These are phyloP conservation scores for Nannoperca australis DNA, from an alignment of 2,797 vertebrate species.

Conservation along the genomic window DNA sequence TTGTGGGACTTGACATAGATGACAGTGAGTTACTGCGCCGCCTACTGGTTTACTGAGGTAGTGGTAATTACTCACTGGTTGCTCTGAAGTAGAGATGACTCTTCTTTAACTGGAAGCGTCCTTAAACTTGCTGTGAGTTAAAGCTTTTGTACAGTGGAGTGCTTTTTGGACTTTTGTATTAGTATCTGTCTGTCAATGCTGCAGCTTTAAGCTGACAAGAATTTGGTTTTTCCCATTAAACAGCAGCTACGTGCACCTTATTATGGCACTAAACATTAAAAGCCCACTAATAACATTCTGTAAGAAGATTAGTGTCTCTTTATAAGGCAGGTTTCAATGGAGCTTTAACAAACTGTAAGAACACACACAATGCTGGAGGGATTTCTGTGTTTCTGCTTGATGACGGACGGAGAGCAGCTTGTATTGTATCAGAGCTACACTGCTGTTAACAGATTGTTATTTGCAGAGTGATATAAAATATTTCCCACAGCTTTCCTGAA, in stretches of 20 bases:
- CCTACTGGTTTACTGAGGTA: too few species aligned
- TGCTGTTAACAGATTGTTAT: conserved; percentile 8
- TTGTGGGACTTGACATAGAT: too few species aligned
- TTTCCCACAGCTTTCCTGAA: conserved; percentile 4
- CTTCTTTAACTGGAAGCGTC: too few species aligned
- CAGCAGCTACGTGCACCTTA: not conserved
- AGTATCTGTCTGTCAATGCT: too few species aligned
- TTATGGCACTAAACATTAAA: conserved; percentile 4
- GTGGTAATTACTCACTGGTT: too few species aligned
- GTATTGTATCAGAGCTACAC: not conserved
- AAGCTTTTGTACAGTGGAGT: too few species aligned
- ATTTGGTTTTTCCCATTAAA: not conserved
- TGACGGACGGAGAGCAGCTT: not conserved
- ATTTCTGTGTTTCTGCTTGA: not conserved
- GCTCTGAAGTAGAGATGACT: too few species aligned
- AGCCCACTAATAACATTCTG: not conserved
- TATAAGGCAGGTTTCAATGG: conserved; percentile 1
- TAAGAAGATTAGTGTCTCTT: conserved; percentile 2
- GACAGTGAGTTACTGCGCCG: too few species aligned
- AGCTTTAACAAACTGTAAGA: not conserved
- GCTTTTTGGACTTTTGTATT: too few species aligned
- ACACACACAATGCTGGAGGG: not conserved
- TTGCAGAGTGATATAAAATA: not conserved
- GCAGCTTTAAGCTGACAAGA: not conserved
- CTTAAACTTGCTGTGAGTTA: too few species aligned